These are phyloP conservation scores for Damaliscus lunatus DNA, from an alignment of 2,113 vertebrate genomes.

Conservation along the genomic window DNA sequence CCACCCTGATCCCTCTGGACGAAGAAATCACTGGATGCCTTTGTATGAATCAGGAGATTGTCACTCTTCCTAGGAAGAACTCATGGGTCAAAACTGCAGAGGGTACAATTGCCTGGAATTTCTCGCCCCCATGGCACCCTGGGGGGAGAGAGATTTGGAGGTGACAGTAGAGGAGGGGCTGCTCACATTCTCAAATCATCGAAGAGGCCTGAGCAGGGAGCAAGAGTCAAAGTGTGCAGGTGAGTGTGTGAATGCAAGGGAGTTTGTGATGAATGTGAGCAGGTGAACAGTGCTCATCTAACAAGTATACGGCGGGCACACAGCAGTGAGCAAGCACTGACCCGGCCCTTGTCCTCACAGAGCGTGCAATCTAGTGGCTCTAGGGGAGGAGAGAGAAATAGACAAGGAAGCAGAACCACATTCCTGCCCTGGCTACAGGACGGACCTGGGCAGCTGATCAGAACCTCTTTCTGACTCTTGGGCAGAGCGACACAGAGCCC, in stretches of 20 bases:
- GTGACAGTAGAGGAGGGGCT: background rate
- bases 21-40: background rate
- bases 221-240: background rate
- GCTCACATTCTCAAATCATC: background rate
- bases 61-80: background rate
- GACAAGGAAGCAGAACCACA: background rate
- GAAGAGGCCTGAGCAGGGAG: background rate
- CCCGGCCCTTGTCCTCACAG: background rate
- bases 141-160: background rate
- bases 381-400: background rate
- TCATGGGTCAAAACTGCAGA: background rate
- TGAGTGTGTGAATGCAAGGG: background rate
- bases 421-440: background rate
- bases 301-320: rapidly evolving
- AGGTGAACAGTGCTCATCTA: background rate
- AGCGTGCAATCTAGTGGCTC: rapidly evolving
- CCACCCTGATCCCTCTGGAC: background rate
- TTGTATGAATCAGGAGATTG: background rate
- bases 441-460: rapidly evolving
- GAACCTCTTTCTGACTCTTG: background rate
- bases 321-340: no score
- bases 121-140: background rate
- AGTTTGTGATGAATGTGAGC: background rate
- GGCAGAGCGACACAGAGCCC: background rate
- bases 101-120: background rate